Conservation (phyloP, 2,888 invertebrate species). For the Notocelia uddmanniana region DNA sequence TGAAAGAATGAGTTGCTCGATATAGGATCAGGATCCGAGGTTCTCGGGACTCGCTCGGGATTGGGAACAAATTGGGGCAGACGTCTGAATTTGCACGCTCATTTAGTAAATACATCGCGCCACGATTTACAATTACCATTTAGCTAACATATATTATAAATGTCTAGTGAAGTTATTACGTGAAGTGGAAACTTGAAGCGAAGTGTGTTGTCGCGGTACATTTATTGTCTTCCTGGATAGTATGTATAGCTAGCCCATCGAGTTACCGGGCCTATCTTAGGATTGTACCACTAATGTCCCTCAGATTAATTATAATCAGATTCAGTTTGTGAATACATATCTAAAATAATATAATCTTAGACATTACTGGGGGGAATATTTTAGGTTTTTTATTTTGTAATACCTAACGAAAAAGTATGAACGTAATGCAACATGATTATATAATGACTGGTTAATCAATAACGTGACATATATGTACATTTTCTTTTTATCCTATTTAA, state of each 20-base stretch:
- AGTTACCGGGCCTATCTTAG: constrained; percentile 1
- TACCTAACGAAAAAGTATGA: no score
- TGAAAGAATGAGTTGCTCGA: constrained; percentile 10
- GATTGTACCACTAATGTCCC: not conserved
- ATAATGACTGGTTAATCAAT: no score
- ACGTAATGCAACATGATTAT: no score
- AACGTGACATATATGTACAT: no score
- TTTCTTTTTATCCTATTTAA: no score
- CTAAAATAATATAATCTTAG: no score
- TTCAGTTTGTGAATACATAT: not conserved
- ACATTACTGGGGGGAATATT: not conserved
- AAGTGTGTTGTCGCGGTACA: constrained; percentile 23
- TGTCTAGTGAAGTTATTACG: constrained; percentile 48
- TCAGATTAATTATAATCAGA: not conserved
- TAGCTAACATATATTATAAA: constrained; percentile 48
- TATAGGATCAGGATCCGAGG: constrained; percentile 53
- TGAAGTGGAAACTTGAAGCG: constrained; percentile 43
- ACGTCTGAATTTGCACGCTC: constrained; percentile 66
- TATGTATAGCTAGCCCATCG: constrained; percentile 11
- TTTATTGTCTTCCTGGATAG: constrained; percentile 28
- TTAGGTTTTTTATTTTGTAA: no score
- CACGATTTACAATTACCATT: constrained; percentile 59
- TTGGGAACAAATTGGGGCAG: constrained; percentile 69
- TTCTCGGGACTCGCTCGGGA: constrained; percentile 54
- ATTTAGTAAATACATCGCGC: constrained; percentile 64